Evolutionary conservation across 2,888 invertebrate species (phyloP).

Genomic region (Rhyacophila evoluta): DNA sequence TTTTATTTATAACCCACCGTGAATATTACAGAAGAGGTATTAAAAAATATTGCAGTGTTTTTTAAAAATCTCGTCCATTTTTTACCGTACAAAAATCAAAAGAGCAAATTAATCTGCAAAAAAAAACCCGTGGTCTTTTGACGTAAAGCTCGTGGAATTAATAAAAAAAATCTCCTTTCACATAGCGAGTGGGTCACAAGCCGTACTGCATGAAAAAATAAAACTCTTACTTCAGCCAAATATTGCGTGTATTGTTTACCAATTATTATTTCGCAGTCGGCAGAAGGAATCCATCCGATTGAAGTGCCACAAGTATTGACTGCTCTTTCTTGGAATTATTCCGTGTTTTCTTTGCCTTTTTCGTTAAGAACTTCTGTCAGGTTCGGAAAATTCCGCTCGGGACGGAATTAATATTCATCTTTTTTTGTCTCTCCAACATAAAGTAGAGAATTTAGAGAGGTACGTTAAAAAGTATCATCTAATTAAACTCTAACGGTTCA

Average conservation of each 20-base stretch:
- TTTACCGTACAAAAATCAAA: background rate
- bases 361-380: background rate
- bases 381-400: background rate
- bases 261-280: background rate
- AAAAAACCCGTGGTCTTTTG: slow-evolving; percentile 3
- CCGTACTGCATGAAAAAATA: background rate
- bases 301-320: background rate
- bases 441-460: background rate
- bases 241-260: slow-evolving; percentile 1
- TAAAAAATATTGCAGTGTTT: background rate
- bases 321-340: background rate
- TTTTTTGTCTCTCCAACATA: background rate
- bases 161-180: background rate
- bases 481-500: too few species aligned
- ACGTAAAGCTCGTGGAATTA: background rate
- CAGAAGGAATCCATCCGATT: background rate
- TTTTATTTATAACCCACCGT: background rate
- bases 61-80: background rate
- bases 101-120: slow-evolving; percentile 19
- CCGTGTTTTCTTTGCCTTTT: background rate
- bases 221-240: background rate
- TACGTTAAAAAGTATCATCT: too few species aligned
- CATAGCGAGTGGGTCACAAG: background rate
- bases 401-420: background rate
- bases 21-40: background rate